phyloP scores from a whole-genome alignment of 2,113 vertebrate species.

The Pituophis catenifer region DNA sequence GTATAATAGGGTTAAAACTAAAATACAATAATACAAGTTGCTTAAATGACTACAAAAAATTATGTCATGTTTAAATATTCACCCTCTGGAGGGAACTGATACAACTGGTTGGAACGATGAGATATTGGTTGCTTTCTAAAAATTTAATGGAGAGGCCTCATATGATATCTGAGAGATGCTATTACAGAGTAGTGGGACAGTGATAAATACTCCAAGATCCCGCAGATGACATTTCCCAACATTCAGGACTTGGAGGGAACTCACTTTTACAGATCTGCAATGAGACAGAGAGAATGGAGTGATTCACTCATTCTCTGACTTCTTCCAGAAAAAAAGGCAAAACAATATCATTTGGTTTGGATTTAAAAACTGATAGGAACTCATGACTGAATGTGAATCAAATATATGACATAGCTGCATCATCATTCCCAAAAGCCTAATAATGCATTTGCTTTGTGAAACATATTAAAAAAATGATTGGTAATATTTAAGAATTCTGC shows the following conservation, averaged over 20 bases:
- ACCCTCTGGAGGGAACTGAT: not conserved
- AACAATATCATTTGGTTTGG: not conserved
- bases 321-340: not conserved
- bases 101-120: not conserved
- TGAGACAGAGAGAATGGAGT: not conserved
- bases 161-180: not conserved
- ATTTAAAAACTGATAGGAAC: not conserved
- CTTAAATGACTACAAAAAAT: not conserved
- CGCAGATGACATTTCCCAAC: not conserved
- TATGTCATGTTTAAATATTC: not conserved
- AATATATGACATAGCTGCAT: not conserved
- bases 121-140: not conserved
- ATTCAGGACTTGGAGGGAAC: not conserved
- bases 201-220: not conserved
- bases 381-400: not conserved
- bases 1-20: not conserved
- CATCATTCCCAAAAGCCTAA: not conserved
- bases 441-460: not conserved
- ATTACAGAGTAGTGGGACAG: not conserved
- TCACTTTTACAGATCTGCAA: not conserved
- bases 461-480: not conserved
- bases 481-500: not conserved
- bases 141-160: not conserved
- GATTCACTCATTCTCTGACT: not conserved
- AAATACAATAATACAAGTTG: not conserved